Evolutionary conservation across 2,888 invertebrate species (phyloP).

Genomic region (Drosophila kambysellisi): DNA sequence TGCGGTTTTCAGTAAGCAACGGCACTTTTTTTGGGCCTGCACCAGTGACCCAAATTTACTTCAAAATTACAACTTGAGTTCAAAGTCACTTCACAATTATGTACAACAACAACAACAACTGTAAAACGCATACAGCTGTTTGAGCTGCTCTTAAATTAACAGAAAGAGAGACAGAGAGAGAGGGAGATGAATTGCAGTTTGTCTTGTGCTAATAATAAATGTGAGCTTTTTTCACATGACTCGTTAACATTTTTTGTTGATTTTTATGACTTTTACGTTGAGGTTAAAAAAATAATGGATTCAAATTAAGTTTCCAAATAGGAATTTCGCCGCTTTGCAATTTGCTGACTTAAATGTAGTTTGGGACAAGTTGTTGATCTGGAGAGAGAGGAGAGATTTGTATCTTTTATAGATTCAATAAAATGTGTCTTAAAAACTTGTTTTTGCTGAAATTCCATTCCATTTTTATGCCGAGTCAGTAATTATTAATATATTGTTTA

Average conservation of each 20-base stretch:
- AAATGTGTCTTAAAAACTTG: conserved; percentile 4
- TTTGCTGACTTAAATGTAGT: neutral
- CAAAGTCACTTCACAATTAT: conserved; percentile 49
- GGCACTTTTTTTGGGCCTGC: conserved; percentile 42
- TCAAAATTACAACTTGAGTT: conserved; percentile 51
- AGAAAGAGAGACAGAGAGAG: too few species aligned
- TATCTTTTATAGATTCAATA: conserved; percentile 1
- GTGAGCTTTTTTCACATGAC: neutral
- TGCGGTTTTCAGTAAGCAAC: conserved; percentile 48
- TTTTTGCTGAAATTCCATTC: conserved; percentile 1
- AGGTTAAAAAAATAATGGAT: neutral
- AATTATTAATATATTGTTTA: neutral
- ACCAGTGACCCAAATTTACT: conserved; percentile 68
- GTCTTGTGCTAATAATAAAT: neutral
- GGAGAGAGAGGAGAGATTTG: neutral
- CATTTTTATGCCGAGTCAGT: neutral
- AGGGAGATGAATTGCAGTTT: neutral
- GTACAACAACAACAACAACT: conserved; percentile 3
- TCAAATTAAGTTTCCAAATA: neutral
- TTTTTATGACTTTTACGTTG: neutral
- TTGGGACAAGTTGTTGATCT: neutral
- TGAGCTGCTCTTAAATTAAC: conserved; percentile 10
- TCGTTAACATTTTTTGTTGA: neutral
- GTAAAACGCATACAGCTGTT: conserved; percentile 17
- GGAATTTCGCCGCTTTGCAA: neutral